These are phyloP conservation scores for Lordiphosa andalusiaca DNA, from an alignment of 2,888 invertebrate species.

Conservation along the genomic window DNA sequence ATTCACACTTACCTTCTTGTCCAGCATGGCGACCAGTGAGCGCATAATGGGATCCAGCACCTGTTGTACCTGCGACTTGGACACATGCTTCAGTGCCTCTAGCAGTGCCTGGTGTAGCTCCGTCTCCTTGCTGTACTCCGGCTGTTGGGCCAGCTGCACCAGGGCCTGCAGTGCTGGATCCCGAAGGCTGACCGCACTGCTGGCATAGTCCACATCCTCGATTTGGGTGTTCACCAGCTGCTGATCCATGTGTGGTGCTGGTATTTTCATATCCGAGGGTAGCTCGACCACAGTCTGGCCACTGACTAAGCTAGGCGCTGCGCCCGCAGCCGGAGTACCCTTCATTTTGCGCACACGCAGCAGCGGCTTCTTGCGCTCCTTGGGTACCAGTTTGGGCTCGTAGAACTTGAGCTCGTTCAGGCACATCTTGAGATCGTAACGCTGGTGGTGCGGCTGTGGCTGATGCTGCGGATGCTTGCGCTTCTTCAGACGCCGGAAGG, in stretches of 20 bases:
- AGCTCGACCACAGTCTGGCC: background rate
- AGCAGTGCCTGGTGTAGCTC: conserved; percentile 54
- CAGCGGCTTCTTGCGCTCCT: conserved; percentile 18
- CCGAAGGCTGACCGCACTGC: conserved; percentile 6
- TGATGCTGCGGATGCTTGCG: background rate
- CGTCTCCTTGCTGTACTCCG: conserved; percentile 5
- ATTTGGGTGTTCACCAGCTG: conserved; percentile 17
- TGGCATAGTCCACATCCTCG: conserved; percentile 17
- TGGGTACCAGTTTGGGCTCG: conserved; percentile 74
- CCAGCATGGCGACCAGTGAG: conserved; percentile 50
- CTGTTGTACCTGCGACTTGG: conserved; percentile 63
- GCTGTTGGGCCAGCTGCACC: background rate
- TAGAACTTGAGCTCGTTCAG: conserved; percentile 75
- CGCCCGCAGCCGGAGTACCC: too few relatives aligned
- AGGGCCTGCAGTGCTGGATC: background rate
- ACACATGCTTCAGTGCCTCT: conserved; percentile 69
- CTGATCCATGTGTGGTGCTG: background rate
- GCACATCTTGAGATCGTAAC: conserved; percentile 76
- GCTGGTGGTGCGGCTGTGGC: conserved; percentile 24
- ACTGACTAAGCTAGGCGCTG: background rate
- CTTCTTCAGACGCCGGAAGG: conserved; percentile 29
- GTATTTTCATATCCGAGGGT: background rate
- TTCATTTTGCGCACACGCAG: conserved; percentile 4
- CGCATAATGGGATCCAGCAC: conserved; percentile 69
- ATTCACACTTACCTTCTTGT: conserved; percentile 36